Conservation (phyloP, 2,888 invertebrate species). For the Parthenolecanium corni region DNA sequence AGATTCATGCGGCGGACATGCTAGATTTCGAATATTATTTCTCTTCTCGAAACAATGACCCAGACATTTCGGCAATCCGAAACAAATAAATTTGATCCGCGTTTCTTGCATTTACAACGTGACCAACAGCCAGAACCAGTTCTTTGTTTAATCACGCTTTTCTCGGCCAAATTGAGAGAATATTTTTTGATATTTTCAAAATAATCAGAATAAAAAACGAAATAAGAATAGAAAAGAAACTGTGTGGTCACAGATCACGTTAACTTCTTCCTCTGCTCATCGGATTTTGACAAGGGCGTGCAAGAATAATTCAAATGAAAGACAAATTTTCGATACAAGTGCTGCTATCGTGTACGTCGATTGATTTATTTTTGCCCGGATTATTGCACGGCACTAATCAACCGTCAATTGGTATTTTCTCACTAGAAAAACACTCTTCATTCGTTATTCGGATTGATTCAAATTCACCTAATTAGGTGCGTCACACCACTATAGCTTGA, state of each 20-base stretch:
- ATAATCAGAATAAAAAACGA: too few relatives aligned
- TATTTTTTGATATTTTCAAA: too few relatives aligned
- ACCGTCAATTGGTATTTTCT: too few relatives aligned
- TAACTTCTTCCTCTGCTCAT: neutral
- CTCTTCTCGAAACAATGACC: slow-evolving; percentile 18
- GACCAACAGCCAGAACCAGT: slow-evolving; percentile 19
- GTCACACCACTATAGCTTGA: too few relatives aligned
- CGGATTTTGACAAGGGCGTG: neutral
- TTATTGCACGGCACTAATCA: too few relatives aligned
- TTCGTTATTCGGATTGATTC: too few relatives aligned
- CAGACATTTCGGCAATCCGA: slow-evolving; percentile 7
- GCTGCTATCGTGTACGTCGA: too few relatives aligned
- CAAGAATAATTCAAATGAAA: slow-evolving; percentile 2
- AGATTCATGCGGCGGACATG: too few relatives aligned
- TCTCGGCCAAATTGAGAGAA: slow-evolving; percentile 4
- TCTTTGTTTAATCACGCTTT: slow-evolving; percentile 9
- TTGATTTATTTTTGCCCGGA: too few relatives aligned
- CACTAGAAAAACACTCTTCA: too few relatives aligned
- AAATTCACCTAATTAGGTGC: too few relatives aligned
- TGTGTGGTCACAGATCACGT: neutral
- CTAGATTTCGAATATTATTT: neutral
- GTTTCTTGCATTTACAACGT: slow-evolving; percentile 10
- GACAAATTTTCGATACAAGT: too few relatives aligned
- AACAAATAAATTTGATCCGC: slow-evolving; percentile 22
- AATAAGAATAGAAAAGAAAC: neutral